Evolutionary conservation across 2,888 invertebrate genomes (phyloP).

Genomic region (Hypselothyrea guttata): DNA sequence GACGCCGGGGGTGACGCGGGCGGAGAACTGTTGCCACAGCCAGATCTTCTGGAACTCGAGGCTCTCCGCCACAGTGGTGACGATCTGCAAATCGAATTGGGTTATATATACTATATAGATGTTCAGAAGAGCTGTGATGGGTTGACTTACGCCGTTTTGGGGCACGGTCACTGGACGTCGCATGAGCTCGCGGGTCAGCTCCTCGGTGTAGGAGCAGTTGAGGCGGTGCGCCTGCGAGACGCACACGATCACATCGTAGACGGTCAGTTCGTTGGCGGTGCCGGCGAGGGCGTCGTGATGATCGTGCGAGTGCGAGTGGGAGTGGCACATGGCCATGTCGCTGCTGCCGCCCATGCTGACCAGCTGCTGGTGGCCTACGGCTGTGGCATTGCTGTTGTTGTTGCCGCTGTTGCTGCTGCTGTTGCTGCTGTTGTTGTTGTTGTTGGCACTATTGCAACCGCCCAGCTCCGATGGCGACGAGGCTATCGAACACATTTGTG

Average conservation of each 20-base stretch:
- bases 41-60: conserved; percentile 89
- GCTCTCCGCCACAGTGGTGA: conserved; percentile 86
- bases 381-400: conserved; percentile 63
- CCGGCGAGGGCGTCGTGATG: conserved; percentile 80
- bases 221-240: conserved; percentile 93
- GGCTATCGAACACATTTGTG: conserved; percentile 83
- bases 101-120: too few relatives aligned
- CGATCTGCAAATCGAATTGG: conserved; percentile 80
- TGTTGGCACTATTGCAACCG: conserved; percentile 80
- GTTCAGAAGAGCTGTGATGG: not conserved
- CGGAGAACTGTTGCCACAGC: conserved; percentile 95
- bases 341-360: conserved; percentile 61
- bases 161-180: conserved; percentile 87
- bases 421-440: conserved; percentile 58
- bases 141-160: conserved; percentile 81
- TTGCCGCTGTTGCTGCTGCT: conserved; percentile 50
- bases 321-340: conserved; percentile 58
- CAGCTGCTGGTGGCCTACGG: conserved; percentile 66
- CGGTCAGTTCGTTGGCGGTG: conserved; percentile 84
- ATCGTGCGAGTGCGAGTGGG: conserved; percentile 55
- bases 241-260: conserved; percentile 90
- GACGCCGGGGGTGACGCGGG: conserved; percentile 93
- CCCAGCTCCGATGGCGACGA: conserved; percentile 81
- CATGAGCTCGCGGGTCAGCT: conserved; percentile 88
- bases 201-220: conserved; percentile 94